Evolutionary conservation across 1,140 invertebrate species (phyloP).

Genomic region (Drosophila truncata): DNA sequence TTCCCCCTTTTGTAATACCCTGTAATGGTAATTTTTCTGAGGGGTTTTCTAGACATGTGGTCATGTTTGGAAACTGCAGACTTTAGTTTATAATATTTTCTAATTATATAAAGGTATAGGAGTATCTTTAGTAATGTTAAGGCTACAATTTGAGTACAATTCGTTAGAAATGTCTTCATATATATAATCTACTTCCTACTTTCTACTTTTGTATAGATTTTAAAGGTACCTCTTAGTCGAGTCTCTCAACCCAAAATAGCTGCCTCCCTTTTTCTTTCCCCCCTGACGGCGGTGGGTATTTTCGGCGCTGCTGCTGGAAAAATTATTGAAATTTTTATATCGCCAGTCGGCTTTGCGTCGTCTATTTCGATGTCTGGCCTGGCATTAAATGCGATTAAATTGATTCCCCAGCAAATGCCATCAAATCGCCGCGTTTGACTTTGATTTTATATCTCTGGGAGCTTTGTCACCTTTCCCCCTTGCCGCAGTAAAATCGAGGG

Average conservation of each 20-base stretch:
- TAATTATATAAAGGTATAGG: too few relatives aligned
- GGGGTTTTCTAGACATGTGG: not conserved
- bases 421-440: conserved; percentile 69
- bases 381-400: conserved; percentile 84
- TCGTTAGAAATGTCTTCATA: not conserved
- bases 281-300: conserved; percentile 32
- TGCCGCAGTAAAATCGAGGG: not conserved
- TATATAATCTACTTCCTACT: not conserved
- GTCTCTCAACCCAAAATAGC: not conserved
- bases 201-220: too few relatives aligned
- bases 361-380: conserved; percentile 52
- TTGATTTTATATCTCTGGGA: conserved; percentile 66
- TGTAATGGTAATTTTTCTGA: not conserved
- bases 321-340: conserved; percentile 81
- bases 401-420: conserved; percentile 74
- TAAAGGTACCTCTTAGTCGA: not conserved
- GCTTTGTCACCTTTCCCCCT: conserved; percentile 62
- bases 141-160: not conserved
- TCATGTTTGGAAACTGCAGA: accelerated
- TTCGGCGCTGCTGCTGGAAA: conserved; percentile 45
- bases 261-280: not conserved
- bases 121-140: too few relatives aligned
- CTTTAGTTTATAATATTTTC: too few relatives aligned
- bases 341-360: conserved; percentile 32
- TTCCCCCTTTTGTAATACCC: conserved; percentile 34